Evolutionary conservation across 2,797 vertebrate species (phyloP), one percentile per base, ranked within the genome.

Genomic region (Hypotaenidia philippensis): DNA sequence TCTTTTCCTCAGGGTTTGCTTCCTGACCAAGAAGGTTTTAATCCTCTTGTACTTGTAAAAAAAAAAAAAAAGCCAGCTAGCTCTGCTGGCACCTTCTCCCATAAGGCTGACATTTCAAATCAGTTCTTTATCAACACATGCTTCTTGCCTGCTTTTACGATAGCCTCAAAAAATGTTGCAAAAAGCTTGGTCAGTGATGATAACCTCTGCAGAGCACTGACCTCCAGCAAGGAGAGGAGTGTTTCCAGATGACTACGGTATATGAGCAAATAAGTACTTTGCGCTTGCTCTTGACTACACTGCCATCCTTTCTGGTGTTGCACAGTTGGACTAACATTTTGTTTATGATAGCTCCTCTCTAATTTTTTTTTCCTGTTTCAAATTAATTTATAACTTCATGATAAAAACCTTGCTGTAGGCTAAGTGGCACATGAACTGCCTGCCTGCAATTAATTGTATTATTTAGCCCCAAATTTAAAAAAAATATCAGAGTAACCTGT

Each of bases 91-190:
- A 94, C 44, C 55, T 93, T 88, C 80, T 89, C 36, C 74, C 59
- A 45, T 57, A 79, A 63, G 34, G 71, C 81, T 96, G 90, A 86
- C 85, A 91, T 95, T 97, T 95, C 74, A 89, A 83, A 94, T 94
- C 89, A 76, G 90, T 93, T 90, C 69, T 96, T 96, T 96, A 95
- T 95, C 92, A 94, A 59, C 87, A 93, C 63, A 83, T 88, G 63
- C 79, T 83, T 94, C 83, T 87, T 87, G 40, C 86, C 90, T 91
- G 85, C 68, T 65, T 80, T 76, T 87, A 59, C 0, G n/a, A 89
- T 87, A 89, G 75, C 86, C 90, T 91, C 70, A 76, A 89, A 95
- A 91, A 92, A 80, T 64, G 34, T 83, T 92, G 40, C 92, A 68
- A 88, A 93, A 78, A 93, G 34, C 59, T 83, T 77, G 70, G 89